Base-by-base conservation (phyloP, 2,113 vertebrate genomes). In the Oryzias javanicus region DNA sequence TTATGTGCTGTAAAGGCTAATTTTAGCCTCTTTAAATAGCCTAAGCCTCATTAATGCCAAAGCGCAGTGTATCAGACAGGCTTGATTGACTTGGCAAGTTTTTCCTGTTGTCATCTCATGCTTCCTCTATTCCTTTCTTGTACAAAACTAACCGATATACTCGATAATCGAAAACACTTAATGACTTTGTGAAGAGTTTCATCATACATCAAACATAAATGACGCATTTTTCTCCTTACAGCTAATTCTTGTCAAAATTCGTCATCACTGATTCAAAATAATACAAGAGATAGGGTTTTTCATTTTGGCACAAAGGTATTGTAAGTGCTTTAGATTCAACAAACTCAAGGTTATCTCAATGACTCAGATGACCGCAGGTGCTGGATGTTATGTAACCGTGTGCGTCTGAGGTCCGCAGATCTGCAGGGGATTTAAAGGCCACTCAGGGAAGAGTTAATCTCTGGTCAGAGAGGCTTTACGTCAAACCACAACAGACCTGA, bases 381-480 rank as follows among this genome's bases (percentile, higher is more conserved):
- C 49, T 55, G n/a, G 0, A 25, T 54, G 76, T 90, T 90, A 74
- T 72, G 42, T 89, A 90, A 91, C 64, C n/a, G 58, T 57, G 60
- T 81, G 74, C 73, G 74, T 81, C 81, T 83, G 82, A 78, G 74
- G 71, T 80, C 62, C 56, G 2, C 60, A 66, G 74, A 71, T 80
- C 62, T 58, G 2, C 58, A 66, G 74, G n/a, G 70, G 87, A 86
- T 86, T 89, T 85, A 83, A 77, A 86, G 62, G 81, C 55, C 54
- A 46, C 74, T 40, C 69, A 46, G 77, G 70, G 72, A 51, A 74
- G 64, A 70, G 76, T 70, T 80, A 69, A 84, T 85, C 77, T 86
- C 71, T 84, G 85, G 83, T 81, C 73, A 78, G 86, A 86, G 86
- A 88, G 84, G 81, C 81, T 90, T 90, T 90, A 78, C 67, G 42